These are phyloP conservation scores for Ophonus ardosiacus DNA, from an alignment of 2,888 invertebrate genomes.

Conservation along the genomic window DNA sequence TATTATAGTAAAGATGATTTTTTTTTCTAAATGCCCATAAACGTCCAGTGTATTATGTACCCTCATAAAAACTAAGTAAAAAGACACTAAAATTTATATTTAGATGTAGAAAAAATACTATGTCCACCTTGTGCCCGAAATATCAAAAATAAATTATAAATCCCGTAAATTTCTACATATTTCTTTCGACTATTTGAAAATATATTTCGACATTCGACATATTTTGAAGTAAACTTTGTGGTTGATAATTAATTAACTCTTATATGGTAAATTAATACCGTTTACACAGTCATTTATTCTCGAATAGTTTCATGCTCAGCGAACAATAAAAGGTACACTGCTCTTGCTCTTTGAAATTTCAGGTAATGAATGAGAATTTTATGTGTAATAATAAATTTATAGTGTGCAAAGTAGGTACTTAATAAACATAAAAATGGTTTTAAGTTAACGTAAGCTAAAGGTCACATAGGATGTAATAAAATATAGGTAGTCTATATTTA, in stretches of 20 bases:
- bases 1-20: no score
- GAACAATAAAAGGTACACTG: constrained; percentile 11
- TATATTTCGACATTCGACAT: not conserved
- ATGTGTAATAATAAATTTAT: constrained; percentile 1
- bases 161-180: no score
- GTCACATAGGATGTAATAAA: not conserved
- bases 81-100: no score
- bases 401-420: not conserved
- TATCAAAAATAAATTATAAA: no score
- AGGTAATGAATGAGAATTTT: not conserved
- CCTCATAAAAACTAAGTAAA: no score
- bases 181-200: no score
- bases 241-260: not conserved
- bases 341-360: not conserved
- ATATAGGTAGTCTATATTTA: not conserved
- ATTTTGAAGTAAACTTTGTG: not conserved
- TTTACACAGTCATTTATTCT: not conserved
- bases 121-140: no score
- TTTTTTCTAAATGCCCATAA: no score
- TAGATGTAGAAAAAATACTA: no score
- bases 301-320: not conserved
- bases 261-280: not conserved
- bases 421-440: not conserved
- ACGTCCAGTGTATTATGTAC: no score
- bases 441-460: not conserved